Evolutionary conservation across 2,888 invertebrate genomes (phyloP).

Genomic region (Schizotus pectinicornis): DNA sequence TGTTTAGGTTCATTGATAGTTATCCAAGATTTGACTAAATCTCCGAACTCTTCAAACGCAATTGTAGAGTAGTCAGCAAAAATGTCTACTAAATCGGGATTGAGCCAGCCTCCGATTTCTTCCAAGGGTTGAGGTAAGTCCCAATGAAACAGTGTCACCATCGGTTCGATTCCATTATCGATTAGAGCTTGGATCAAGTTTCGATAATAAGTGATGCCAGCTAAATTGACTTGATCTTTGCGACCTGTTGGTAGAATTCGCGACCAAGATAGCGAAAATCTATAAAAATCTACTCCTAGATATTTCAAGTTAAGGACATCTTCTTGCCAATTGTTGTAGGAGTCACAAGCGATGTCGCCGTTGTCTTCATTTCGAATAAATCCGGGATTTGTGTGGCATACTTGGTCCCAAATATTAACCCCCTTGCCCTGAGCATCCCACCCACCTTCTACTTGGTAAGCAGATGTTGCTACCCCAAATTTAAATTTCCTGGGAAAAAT

Average conservation of each 20-base stretch:
- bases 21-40: slow-evolving; percentile 58
- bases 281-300: slow-evolving; percentile 64
- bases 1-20: slow-evolving; percentile 62
- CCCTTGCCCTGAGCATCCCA: slow-evolving; percentile 62
- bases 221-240: slow-evolving; percentile 68
- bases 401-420: slow-evolving; percentile 63
- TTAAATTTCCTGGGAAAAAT: slow-evolving; percentile 46
- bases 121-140: slow-evolving; percentile 48
- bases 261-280: slow-evolving; percentile 72
- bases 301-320: slow-evolving; percentile 65
- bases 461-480: slow-evolving; percentile 51
- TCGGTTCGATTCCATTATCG: slow-evolving; percentile 63
- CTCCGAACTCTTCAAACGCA: slow-evolving; percentile 47
- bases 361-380: slow-evolving; percentile 60
- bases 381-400: slow-evolving; percentile 57
- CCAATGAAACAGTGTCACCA: slow-evolving; percentile 54
- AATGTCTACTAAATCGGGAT: slow-evolving; percentile 62
- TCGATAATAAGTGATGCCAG: slow-evolving; percentile 76
- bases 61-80: slow-evolving; percentile 64
- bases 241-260: slow-evolving; percentile 68
- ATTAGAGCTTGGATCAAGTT: slow-evolving; percentile 73
- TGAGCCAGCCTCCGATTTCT: slow-evolving; percentile 67
- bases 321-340: slow-evolving; percentile 67
- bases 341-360: slow-evolving; percentile 69
- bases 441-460: slow-evolving; percentile 55